Base-by-base conservation (phyloP, 2,113 vertebrate genomes). In the Gnathonemus longibarbis region DNA sequence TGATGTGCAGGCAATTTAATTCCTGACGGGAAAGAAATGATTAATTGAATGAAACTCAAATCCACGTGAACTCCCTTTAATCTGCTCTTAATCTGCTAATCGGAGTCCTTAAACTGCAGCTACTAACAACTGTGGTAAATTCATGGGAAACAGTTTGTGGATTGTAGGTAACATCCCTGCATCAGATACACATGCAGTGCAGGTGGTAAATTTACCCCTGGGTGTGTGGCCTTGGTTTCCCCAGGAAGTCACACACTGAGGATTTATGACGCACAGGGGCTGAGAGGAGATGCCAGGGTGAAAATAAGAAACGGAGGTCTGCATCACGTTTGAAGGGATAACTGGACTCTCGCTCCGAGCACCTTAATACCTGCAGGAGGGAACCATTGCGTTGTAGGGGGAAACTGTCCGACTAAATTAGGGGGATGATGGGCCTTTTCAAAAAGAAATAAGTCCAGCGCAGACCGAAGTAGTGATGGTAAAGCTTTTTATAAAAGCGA, bases 291-390 rank as follows among this genome's bases (percentile, higher is more conserved):
- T 39, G 35, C 52, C 24, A 52, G 77, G 80, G 39, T 84, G 77
- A 62, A 89, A 89, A 89, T 46, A 24, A 84, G 42, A 58, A 84
- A 48, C 89, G 10, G 77, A 84, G 77, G 84, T 62, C 58, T 83
- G 74, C 88, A 42, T 84, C 80, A 84, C 27, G 15, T 89, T 89
- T 89, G 66, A 89, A 66, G 77, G 80, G 89, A 89, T 85, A 89
- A 49, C 77, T 24, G 52, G 50, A 39, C 35, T 89, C 52, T 85
- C 24, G 53, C 80, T 89, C 52, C 53, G 2, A 45, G 80, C 21
- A 58, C 89, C 53, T 56, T 58, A 84, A 84, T 84, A 62, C 52
- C 89, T 52, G 53, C 24, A 77, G 39, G 77, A 53, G 50, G 77
- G 77, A 84, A 89, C 52, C 27, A 53, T 52, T 62, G 52, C 42